Percentiles rank a stretch among this genome's conserved stretches.
These are phyloP conservation scores for Carposina sasakii DNA, from an alignment of 1,140 invertebrate genomes.

Conservation along the genomic window DNA sequence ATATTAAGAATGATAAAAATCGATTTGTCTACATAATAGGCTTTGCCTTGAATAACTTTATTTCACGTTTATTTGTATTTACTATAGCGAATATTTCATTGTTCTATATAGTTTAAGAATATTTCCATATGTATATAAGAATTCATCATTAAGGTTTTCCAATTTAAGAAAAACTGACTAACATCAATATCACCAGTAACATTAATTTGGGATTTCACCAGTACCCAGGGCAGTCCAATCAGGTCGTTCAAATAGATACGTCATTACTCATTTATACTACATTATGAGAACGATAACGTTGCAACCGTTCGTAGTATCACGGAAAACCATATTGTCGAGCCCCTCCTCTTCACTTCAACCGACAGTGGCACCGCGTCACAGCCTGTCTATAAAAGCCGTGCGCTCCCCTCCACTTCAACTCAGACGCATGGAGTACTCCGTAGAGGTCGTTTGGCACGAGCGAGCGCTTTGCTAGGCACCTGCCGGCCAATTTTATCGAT, in stretches of 20 bases:
- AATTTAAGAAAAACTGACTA: too few relatives aligned
- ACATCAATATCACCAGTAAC: too few relatives aligned
- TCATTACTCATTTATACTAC: constrained; percentile 45
- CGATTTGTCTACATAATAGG: too few relatives aligned
- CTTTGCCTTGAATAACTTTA: too few relatives aligned
- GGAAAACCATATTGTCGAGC: constrained; percentile 56
- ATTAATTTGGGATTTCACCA: constrained; percentile 28
- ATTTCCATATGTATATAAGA: too few relatives aligned
- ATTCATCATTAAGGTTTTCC: too few relatives aligned
- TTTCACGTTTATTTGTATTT: too few relatives aligned
- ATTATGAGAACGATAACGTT: constrained; percentile 42
- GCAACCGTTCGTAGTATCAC: constrained; percentile 56
- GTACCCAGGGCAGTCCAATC: constrained; percentile 49
- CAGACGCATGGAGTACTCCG: constrained; percentile 74
- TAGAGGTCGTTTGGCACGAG: constrained; percentile 75
- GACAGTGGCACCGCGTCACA: constrained; percentile 58
- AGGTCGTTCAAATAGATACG: constrained; percentile 45
- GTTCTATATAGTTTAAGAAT: too few relatives aligned
- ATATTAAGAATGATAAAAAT: too few relatives aligned
- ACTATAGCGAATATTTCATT: too few relatives aligned
- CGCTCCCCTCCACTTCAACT: constrained; percentile 64
- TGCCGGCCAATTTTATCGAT: constrained; percentile 67
- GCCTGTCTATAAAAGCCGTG: constrained; percentile 68
- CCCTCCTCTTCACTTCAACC: constrained; percentile 19
- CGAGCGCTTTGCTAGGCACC: constrained; percentile 74